phyloP scores from a whole-genome alignment of 92 coral and sea anemone species.

The Virgularia gustaviana region DNA sequence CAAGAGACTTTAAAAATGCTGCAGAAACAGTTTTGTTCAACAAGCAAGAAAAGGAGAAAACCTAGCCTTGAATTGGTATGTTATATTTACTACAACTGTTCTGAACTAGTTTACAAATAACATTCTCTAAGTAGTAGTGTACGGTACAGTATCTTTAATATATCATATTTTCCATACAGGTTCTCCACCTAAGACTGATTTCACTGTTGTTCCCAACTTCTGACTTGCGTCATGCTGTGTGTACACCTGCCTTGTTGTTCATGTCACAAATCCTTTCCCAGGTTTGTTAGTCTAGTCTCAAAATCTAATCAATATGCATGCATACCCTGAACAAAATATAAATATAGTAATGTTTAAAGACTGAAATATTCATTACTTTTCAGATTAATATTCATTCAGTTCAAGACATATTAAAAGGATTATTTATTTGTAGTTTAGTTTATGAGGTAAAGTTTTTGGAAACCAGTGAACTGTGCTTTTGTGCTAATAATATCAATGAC shows the following conservation, averaged over 20 bases:
- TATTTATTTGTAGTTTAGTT: constrained; percentile 64
- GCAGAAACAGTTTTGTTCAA: constrained; percentile 51
- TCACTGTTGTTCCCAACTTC: constrained; percentile 86
- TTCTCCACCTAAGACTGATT: constrained; percentile 66
- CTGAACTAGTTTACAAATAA: neutral
- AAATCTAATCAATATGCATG: too few species aligned
- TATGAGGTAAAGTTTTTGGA: constrained; percentile 57
- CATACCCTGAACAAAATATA: too few species aligned
- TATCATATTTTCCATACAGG: constrained; percentile 59
- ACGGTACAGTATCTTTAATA: too few species aligned
- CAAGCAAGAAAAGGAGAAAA: constrained; percentile 17
- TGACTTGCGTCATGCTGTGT: constrained; percentile 80
- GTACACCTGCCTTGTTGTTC: constrained; percentile 79
- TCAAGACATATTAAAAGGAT: constrained; percentile 66
- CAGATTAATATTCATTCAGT: constrained; percentile 69
- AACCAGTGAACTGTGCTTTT: neutral
- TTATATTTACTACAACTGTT: neutral
- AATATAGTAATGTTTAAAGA: too few species aligned
- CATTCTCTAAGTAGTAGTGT: too few species aligned
- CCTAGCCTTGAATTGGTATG: neutral
- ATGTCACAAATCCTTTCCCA: constrained; percentile 77
- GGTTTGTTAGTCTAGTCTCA: too few species aligned
- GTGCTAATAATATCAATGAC: too few species aligned
- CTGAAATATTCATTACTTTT: constrained; percentile 10
- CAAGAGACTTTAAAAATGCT: constrained; percentile 59